Evolutionary conservation across 1,140 invertebrate genomes (phyloP).

Genomic region (Medauroidea extradentata): DNA sequence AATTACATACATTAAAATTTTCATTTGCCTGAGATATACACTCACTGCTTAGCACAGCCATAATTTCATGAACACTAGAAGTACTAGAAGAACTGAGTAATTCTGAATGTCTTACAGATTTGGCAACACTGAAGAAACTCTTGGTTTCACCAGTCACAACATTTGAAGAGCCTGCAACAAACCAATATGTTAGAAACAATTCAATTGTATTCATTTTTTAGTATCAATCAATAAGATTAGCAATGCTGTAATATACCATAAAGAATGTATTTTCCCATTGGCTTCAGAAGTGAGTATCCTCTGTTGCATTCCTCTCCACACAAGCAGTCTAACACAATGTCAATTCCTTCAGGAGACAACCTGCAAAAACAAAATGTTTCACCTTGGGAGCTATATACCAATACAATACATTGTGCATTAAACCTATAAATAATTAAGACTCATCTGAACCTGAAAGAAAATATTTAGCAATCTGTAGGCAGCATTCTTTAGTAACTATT

Average conservation of each 20-base stretch:
- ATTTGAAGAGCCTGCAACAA: conserved; percentile 65
- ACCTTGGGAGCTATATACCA: too few relatives aligned
- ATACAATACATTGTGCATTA: too few relatives aligned
- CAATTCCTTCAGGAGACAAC: conserved; percentile 72
- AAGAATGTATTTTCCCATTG: conserved; percentile 84
- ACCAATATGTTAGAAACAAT: background rate
- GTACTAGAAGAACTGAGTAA: too few relatives aligned
- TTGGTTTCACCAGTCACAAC: conserved; percentile 84
- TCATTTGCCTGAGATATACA: too few relatives aligned
- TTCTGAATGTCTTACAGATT: conserved; percentile 66
- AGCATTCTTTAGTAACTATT: too few relatives aligned
- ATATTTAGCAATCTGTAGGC: too few relatives aligned
- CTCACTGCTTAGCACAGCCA: too few relatives aligned
- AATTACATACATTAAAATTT: too few relatives aligned
- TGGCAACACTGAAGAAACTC: conserved; percentile 81
- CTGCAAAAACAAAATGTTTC: too few relatives aligned
- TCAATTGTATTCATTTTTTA: background rate
- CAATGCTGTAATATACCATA: conserved; percentile 57
- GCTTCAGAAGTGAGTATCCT: conserved; percentile 77
- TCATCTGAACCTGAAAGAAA: too few relatives aligned
- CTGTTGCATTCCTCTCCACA: conserved; percentile 85
- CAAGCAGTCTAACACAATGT: conserved; percentile 82
- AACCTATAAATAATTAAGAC: too few relatives aligned
- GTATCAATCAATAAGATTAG: background rate
- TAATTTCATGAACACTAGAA: too few relatives aligned